phyloP scores from a whole-genome alignment of 2,888 invertebrate species.

The Magallana nippona region DNA sequence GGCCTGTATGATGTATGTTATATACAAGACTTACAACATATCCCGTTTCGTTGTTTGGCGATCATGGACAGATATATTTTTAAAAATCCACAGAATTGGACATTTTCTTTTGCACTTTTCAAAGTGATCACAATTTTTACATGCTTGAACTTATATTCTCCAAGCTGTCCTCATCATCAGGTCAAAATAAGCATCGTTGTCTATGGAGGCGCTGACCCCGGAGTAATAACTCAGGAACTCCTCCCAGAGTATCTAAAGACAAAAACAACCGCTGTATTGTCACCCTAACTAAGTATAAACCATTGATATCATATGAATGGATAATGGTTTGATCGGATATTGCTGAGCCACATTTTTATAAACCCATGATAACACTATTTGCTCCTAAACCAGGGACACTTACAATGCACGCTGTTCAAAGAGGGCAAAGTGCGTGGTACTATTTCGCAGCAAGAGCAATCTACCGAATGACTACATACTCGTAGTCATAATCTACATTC shows the following conservation, averaged over 20 bases:
- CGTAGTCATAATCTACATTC: too few relatives aligned
- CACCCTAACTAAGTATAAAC: too few relatives aligned
- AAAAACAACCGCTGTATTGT: background rate
- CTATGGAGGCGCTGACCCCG: slow-evolving; percentile 95
- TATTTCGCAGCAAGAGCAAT: too few relatives aligned
- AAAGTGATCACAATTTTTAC: slow-evolving; percentile 89
- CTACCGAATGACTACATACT: too few relatives aligned
- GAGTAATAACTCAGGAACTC: slow-evolving; percentile 93
- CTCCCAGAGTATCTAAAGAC: slow-evolving; percentile 26
- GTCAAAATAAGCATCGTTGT: slow-evolving; percentile 96
- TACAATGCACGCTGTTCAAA: too few relatives aligned
- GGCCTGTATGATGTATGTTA: background rate
- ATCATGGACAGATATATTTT: background rate
- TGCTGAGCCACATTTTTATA: too few relatives aligned
- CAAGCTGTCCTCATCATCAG: slow-evolving; percentile 95
- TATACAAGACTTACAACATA: background rate
- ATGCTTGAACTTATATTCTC: slow-evolving; percentile 27
- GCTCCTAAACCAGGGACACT: too few relatives aligned
- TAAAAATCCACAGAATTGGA: background rate
- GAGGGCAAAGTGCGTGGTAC: too few relatives aligned
- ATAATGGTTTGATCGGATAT: too few relatives aligned
- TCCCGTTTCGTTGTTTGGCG: background rate
- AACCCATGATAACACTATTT: too few relatives aligned
- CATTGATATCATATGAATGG: too few relatives aligned
- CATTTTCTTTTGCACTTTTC: slow-evolving; percentile 77